Conservation (phyloP, 2,888 invertebrate species). For the Schizaphis graminum region DNA sequence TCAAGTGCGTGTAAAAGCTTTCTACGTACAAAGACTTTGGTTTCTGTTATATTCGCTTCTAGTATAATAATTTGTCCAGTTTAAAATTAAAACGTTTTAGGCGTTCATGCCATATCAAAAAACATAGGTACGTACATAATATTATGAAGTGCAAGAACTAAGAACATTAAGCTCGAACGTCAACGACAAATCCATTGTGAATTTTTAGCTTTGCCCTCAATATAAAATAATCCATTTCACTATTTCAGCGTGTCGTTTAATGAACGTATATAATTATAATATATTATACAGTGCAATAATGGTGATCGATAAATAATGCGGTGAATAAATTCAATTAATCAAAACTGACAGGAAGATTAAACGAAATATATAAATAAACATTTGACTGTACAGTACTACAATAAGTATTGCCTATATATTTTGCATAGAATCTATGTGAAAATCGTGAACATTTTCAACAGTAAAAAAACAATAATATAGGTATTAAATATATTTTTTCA, state of each 20-base stretch:
- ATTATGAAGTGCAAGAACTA: not conserved
- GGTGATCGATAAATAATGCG: not conserved
- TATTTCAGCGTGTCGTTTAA: not conserved
- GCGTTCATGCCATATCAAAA: not conserved
- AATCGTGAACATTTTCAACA: not conserved
- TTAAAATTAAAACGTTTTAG: not conserved
- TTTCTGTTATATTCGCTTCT: not conserved
- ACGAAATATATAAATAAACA: not conserved
- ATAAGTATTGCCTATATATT: not conserved
- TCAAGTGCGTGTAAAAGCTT: not conserved
- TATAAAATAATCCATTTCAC: not conserved
- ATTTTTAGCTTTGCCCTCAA: not conserved
- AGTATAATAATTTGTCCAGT: not conserved
- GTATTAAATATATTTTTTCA: not conserved
- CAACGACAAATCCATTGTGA: not conserved
- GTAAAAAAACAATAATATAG: not conserved
- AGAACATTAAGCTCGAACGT: not conserved
- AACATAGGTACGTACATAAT: not conserved
- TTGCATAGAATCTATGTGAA: not conserved
- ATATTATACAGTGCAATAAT: not conserved
- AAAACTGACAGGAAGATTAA: not conserved
- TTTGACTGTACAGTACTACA: not conserved
- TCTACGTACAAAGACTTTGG: not conserved
- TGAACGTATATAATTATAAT: not conserved
- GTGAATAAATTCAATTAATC: not conserved